Percentiles rank a stretch among this genome's conserved stretches.
Evolutionary conservation across 2,113 vertebrate genomes (phyloP).

Genomic region (Physeter macrocephalus): DNA sequence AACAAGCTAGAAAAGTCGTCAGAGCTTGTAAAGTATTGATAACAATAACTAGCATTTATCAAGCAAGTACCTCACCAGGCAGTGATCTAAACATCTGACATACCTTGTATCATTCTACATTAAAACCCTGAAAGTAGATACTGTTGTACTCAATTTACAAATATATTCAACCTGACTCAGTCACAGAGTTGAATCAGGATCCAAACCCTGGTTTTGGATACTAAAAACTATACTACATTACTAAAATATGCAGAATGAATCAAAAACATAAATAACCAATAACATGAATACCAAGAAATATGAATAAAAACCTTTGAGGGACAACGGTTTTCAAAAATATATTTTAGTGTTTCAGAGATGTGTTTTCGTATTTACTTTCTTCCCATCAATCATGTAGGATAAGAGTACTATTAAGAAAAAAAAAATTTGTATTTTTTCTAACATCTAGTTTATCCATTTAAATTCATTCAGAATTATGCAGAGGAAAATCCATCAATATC

Average conservation of each 20-base stretch:
- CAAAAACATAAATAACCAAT: neutral
- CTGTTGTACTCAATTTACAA: neutral
- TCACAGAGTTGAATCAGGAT: neutral
- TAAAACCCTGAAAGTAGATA: neutral
- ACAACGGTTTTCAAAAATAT: neutral
- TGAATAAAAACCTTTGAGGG: neutral
- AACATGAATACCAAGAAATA: neutral
- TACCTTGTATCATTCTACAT: neutral
- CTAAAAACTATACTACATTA: neutral
- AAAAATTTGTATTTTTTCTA: neutral
- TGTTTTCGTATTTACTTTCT: neutral
- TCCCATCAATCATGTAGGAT: neutral
- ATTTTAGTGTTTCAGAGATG: neutral
- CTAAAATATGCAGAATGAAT: neutral
- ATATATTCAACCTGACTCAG: neutral
- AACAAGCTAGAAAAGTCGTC: neutral
- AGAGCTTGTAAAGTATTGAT: neutral
- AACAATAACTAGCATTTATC: neutral
- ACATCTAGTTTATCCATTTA: neutral
- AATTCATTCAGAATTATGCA: neutral
- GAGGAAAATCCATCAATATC: neutral
- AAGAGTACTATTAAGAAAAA: neutral
- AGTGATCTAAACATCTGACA: neutral
- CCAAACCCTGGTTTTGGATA: neutral
- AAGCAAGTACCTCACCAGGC: neutral